Evolutionary conservation across 2,888 invertebrate genomes (phyloP).

Genomic region (Protonemura montana): DNA sequence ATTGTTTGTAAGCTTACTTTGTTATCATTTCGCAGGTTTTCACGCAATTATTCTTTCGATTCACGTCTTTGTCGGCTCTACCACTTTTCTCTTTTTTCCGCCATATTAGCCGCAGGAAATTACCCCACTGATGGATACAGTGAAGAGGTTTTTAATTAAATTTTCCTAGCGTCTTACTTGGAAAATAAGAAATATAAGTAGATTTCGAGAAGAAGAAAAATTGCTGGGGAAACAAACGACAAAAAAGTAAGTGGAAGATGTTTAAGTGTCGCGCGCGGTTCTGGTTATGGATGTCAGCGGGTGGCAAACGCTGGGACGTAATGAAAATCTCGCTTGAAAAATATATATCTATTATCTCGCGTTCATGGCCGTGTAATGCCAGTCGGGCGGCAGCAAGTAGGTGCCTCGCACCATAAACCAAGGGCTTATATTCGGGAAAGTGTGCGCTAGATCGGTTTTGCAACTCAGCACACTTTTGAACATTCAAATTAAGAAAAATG

Average conservation of each 20-base stretch:
- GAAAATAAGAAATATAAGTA: constrained; percentile 46
- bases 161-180: constrained; percentile 42
- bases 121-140: constrained; percentile 46
- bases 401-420: background rate
- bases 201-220: constrained; percentile 40
- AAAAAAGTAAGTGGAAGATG: constrained; percentile 31
- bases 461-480: constrained; percentile 15
- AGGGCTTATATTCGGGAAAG: background rate
- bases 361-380: constrained; percentile 1
- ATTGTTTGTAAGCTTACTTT: constrained; percentile 7
- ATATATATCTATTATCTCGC: constrained; percentile 32
- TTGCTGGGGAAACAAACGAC: constrained; percentile 3
- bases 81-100: constrained; percentile 18
- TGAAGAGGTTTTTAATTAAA: constrained; percentile 48
- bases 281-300: constrained; percentile 16
- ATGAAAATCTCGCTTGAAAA: constrained; percentile 45
- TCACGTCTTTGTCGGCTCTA: constrained; percentile 7
- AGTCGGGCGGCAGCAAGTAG: background rate
- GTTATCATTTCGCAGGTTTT: background rate
- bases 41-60: background rate
- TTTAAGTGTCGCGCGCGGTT: constrained; percentile 31
- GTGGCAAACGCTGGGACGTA: constrained; percentile 30
- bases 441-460: background rate
- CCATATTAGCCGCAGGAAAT: constrained; percentile 47
- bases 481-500: constrained; percentile 33